Percentiles rank a stretch among this genome's conserved stretches.
These are phyloP conservation scores for Ditula angustiorana DNA, from an alignment of 2,888 invertebrate species.

Conservation along the genomic window DNA sequence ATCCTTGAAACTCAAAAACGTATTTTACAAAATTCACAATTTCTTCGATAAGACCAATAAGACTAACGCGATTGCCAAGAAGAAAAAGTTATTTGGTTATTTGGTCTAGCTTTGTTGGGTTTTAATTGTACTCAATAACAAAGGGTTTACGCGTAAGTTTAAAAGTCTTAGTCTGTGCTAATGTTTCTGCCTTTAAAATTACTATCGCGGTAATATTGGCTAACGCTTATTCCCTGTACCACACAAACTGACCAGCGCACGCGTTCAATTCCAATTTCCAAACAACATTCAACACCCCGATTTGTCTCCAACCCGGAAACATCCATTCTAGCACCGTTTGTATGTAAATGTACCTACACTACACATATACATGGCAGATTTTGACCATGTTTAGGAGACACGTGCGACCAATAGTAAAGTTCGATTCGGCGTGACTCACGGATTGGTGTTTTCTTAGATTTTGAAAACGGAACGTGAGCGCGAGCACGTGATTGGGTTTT, in stretches of 20 bases:
- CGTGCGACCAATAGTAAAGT: constrained; percentile 39
- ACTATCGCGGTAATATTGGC: neutral
- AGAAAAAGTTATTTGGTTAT: too few species aligned
- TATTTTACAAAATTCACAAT: too few species aligned
- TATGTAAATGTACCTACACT: constrained; percentile 48
- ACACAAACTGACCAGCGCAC: neutral
- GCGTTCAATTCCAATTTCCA: constrained; percentile 27
- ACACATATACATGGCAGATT: constrained; percentile 42
- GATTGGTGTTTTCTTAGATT: constrained; percentile 50
- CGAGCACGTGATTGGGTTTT: constrained; percentile 68
- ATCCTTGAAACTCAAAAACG: too few species aligned
- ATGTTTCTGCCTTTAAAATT: too few species aligned
- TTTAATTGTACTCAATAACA: too few species aligned
- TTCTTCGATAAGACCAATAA: too few species aligned
- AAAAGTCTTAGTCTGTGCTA: too few species aligned
- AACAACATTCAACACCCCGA: constrained; percentile 43
- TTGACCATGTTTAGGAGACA: constrained; percentile 50
- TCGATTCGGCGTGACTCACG: constrained; percentile 11
- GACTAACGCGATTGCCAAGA: too few species aligned
- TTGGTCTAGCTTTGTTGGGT: too few species aligned
- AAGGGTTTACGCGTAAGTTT: too few species aligned
- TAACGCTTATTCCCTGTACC: neutral
- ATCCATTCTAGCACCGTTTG: constrained; percentile 46
- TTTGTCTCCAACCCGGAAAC: constrained; percentile 41
- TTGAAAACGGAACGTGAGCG: constrained; percentile 63